Evolutionary conservation across 2,888 invertebrate species (phyloP), one percentile per base, ranked within the genome.

Genomic region (Pelosia muscerda): DNA sequence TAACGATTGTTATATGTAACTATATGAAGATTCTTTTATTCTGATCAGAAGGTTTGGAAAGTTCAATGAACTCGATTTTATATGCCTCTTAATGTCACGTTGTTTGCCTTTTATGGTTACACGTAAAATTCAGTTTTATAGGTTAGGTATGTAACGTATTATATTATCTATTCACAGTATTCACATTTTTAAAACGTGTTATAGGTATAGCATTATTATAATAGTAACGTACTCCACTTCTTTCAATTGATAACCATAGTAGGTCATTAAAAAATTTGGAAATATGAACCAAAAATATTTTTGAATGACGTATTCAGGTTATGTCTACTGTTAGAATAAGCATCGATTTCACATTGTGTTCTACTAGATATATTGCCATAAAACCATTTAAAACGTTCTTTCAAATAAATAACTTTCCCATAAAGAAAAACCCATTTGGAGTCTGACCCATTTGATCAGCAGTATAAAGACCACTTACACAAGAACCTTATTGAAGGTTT

Each of bases 41-140:
- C 25, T 55, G 60, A 64, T 60, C 25, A 13, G 65, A 65, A 61
- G 68, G 61, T 68, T 61, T 23, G 5, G 26, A 10, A 38, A 53
- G 65, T 26, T 68, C 22, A 68, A 65, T 61, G 26, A 68, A n/a
- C 57, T 28, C n/a, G 49, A 26, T 68, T 65, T 55, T 56, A 31
- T 57, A 54, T 25, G 34, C 23, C 22, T 25, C 22, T 57, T 56
- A 57, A 62, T 60, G 57, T 9, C 23, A 5, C 26, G 54, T 28
- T 42, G 38, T 57, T 49, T 65, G 49, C 58, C 64, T 65, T 65
- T 62, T 56, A 62, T 25, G 15, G 66, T 55, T 26, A 15, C n/a
- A 10, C 10, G 49, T 66, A 54, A 62, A 62, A 53, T 11, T 26
- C 38, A 28, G 26, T 38, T n/a, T 56, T 57, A 28, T 61, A 26